Evolutionary conservation across 2,888 invertebrate species (phyloP).

Genomic region (Noctua fimbriata): DNA sequence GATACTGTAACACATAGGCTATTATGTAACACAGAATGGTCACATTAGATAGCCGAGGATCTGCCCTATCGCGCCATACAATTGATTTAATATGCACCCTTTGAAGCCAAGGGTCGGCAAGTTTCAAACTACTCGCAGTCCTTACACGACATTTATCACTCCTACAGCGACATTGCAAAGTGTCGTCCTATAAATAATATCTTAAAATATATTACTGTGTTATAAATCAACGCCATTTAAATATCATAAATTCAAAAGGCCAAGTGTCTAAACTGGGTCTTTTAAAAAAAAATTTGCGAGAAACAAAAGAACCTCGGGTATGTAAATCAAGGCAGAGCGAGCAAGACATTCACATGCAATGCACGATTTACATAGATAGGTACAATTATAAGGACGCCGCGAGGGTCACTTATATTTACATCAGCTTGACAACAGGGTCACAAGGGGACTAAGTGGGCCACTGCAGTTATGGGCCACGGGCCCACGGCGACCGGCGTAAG

Average conservation of each 20-base stretch:
- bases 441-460: slow-evolving; percentile 76
- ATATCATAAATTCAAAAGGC: slow-evolving; percentile 16
- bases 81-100: slow-evolving; percentile 65
- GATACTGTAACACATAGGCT: slow-evolving; percentile 48
- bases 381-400: slow-evolving; percentile 62
- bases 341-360: slow-evolving; percentile 53
- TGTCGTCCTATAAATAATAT: slow-evolving; percentile 8
- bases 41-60: slow-evolving; percentile 56
- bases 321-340: slow-evolving; percentile 43
- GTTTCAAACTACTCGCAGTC: slow-evolving; percentile 42
- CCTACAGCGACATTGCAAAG: slow-evolving; percentile 10
- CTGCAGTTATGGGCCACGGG: slow-evolving; percentile 70
- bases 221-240: neutral
- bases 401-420: slow-evolving; percentile 68
- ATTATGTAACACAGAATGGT: slow-evolving; percentile 46
- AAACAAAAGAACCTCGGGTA: slow-evolving; percentile 28
- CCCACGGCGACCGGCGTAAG: slow-evolving; percentile 68
- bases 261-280: slow-evolving; percentile 4
- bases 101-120: slow-evolving; percentile 54
- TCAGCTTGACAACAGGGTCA: slow-evolving; percentile 63
- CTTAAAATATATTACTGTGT: slow-evolving; percentile 13
- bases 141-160: slow-evolving; percentile 47
- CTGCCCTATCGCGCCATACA: slow-evolving; percentile 52
- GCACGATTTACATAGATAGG: slow-evolving; percentile 57
- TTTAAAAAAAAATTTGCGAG: slow-evolving; percentile 45